phyloP scores from a whole-genome alignment of 2,797 vertebrate species.

The Chromobotia macracanthus region DNA sequence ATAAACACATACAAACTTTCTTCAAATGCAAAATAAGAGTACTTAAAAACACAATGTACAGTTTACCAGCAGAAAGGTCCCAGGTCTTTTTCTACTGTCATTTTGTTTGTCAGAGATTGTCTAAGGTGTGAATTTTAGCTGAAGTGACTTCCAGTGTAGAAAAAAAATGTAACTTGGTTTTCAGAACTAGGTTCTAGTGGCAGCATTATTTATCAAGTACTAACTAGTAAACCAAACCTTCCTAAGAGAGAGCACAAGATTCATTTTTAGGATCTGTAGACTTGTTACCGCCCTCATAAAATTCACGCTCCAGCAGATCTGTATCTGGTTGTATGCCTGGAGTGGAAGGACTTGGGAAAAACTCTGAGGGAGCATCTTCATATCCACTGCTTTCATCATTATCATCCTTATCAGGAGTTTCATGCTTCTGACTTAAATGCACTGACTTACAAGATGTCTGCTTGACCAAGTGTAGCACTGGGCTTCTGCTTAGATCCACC shows the following conservation, averaged over 20 bases:
- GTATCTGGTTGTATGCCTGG: constrained; percentile 21
- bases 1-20: too few species aligned
- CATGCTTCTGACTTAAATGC: neutral
- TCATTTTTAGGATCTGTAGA: constrained; percentile 53
- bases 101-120: neutral
- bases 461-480: constrained; percentile 12
- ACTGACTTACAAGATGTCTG: neutral
- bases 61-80: neutral
- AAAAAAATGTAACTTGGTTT: neutral
- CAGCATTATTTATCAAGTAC: neutral
- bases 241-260: constrained; percentile 71
- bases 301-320: constrained; percentile 6
- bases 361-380: constrained; percentile 55
- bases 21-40: too few species aligned
- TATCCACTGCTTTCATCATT: constrained; percentile 57
- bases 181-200: neutral
- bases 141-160: neutral
- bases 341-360: constrained; percentile 42
- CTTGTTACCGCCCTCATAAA: neutral
- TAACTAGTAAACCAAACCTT: neutral
- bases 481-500: neutral
- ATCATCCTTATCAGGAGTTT: constrained; percentile 33
- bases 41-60: neutral
- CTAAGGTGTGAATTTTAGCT: neutral
- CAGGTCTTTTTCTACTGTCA: neutral